Conservation (phyloP, 2,888 invertebrate genomes). For the Mantis religiosa region DNA sequence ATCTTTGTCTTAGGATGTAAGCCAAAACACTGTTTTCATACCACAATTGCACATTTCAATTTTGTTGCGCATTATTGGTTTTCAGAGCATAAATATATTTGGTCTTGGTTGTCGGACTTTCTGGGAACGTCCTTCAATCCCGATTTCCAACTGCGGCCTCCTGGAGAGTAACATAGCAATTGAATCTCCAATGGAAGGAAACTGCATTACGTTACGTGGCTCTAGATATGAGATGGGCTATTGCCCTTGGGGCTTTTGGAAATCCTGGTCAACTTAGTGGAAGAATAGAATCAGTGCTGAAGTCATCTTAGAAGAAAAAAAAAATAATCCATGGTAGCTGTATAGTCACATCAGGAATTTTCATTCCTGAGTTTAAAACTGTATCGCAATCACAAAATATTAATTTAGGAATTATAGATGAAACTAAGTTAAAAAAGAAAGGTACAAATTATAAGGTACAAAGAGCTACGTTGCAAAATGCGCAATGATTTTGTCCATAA, state of each 20-base stretch:
- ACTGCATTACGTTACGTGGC: background rate
- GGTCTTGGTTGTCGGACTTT: background rate
- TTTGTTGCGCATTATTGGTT: background rate
- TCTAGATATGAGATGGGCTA: background rate
- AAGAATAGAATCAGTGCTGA: background rate
- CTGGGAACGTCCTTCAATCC: background rate
- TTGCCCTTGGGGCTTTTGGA: background rate
- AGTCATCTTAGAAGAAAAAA: background rate
- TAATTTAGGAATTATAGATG: no score
- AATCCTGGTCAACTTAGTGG: background rate
- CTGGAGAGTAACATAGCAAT: background rate
- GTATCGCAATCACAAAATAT: no score
- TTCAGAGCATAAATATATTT: background rate
- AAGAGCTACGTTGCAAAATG: no score
- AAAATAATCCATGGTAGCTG: background rate
- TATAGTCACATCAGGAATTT: background rate
- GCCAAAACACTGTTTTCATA: background rate
- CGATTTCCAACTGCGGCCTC: background rate
- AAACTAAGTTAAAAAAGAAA: no score
- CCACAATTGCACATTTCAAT: background rate
- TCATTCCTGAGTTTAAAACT: background rate
- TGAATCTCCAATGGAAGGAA: background rate
- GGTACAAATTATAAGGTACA: no score
- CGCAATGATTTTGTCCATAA: no score
- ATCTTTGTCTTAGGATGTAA: background rate